These are phyloP conservation scores for Caranx melampygus DNA, from an alignment of 2,113 vertebrate species.

Conservation along the genomic window DNA sequence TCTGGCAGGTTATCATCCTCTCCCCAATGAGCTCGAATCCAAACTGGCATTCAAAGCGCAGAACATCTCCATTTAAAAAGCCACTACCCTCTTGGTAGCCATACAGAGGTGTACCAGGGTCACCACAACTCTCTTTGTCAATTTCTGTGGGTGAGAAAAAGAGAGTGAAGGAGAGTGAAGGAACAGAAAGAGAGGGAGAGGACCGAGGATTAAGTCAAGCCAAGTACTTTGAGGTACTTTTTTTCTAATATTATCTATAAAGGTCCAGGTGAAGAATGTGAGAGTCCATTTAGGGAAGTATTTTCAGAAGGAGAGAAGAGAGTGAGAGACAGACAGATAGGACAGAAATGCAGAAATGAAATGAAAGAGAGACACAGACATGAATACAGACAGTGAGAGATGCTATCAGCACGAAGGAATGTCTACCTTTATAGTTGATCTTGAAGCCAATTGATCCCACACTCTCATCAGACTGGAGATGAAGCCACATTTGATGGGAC, in stretches of 20 bases:
- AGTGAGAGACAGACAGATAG: neutral
- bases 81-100: slow-evolving; percentile 95
- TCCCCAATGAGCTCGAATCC: slow-evolving; percentile 99
- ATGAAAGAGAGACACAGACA: slow-evolving; percentile 33
- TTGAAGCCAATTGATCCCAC: slow-evolving; percentile 99
- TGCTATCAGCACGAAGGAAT: slow-evolving; percentile 32
- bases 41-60: slow-evolving; percentile 98
- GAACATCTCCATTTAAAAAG: slow-evolving; percentile 94
- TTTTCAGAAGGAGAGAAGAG: slow-evolving; percentile 11
- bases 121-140: slow-evolving; percentile 97
- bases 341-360: slow-evolving; percentile 3
- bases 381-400: slow-evolving; percentile 34
- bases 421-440: slow-evolving; percentile 97
- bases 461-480: slow-evolving; percentile 97
- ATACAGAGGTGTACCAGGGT: slow-evolving; percentile 95
- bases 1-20: slow-evolving; percentile 96
- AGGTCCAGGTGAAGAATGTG: slow-evolving; percentile 46
- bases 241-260: slow-evolving; percentile 58
- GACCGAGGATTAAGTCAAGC: slow-evolving; percentile 27
- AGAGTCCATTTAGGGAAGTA: slow-evolving; percentile 18
- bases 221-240: slow-evolving; percentile 30
- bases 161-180: neutral
- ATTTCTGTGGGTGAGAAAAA: slow-evolving; percentile 87
- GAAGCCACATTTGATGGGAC: slow-evolving; percentile 98
- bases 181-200: neutral